Base-by-base conservation (phyloP, 2,888 invertebrate genomes). In the Formica aserva region DNA sequence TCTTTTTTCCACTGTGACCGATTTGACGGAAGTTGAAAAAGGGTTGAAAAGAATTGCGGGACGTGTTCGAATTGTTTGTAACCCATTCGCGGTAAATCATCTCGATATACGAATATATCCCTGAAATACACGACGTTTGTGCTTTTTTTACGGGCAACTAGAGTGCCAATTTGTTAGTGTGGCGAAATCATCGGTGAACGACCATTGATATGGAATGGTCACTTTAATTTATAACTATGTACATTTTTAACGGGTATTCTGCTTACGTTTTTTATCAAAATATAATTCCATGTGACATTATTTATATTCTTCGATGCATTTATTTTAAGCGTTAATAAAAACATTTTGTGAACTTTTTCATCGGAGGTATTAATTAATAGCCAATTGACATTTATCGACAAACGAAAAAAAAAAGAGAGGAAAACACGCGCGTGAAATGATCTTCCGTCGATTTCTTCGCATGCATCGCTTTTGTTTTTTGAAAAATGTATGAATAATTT, bases 31-130 rank as follows among this genome's bases (percentile, higher is more conserved):
- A 72, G 38, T 41, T 75, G 74, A 45, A 75, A 75, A 63, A 41
- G n/a, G 29, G 29, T 5, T 29, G 38, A 45, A 29, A 63, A 75
- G 41, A 63, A 75, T 75, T n/a, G 32, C 41, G 15, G 22, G 2
- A 32, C 45, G 15, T 62, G 63, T 63, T 74, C 15, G 45, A 63
- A 75, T 75, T 74, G 74, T 74, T 62, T 45, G 63, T 22, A 32
- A 62, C 5, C 62, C 32, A 75, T 75, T 75, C 41, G 63, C 63
- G 74, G 9, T 75, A 75, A 62, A 62, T 75, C 74, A 75, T 75
- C 32, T 29, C 32, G 41, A 63, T 0, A 9, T 41, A n/a, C 29
- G 41, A 45, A 62, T 74, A 41, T 29, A 62, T 18, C 6, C 13
- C 5, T 26, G 62, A 63, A 75, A 45, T 45, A n/a, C 9, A 41